Conservation (phyloP, 1,140 invertebrate genomes). For the Eulimnadia texana region DNA sequence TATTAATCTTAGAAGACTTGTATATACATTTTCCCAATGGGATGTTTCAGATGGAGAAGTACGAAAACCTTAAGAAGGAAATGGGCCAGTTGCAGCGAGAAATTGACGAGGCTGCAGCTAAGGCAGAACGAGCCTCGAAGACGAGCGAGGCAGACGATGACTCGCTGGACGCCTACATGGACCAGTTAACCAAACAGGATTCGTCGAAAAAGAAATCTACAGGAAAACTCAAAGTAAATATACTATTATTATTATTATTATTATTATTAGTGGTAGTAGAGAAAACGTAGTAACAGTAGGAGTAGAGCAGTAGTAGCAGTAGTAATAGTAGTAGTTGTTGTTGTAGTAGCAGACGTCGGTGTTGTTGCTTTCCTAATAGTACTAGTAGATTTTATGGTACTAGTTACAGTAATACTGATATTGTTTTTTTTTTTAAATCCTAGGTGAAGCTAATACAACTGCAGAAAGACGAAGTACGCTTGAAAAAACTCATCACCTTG, state of each 20-base stretch:
- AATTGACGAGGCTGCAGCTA: constrained; percentile 32
- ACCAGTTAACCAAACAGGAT: constrained; percentile 33
- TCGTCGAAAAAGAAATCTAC: constrained; percentile 35
- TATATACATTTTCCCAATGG: too few relatives aligned
- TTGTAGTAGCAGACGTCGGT: too few relatives aligned
- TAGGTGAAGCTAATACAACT: constrained; percentile 49
- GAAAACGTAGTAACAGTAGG: too few relatives aligned
- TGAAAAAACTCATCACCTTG: constrained; percentile 57
- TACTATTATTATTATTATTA: constrained; percentile 16
- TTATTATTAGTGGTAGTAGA: background rate
- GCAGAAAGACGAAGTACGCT: constrained; percentile 47
- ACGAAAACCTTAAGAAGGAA: constrained; percentile 39
- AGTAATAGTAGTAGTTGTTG: too few relatives aligned
- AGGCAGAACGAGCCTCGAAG: background rate
- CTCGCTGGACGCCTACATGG: constrained; percentile 58
- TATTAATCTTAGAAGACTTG: too few relatives aligned
- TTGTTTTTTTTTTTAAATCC: constrained; percentile 4
- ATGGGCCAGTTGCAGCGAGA: constrained; percentile 42
- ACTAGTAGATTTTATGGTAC: too few relatives aligned
- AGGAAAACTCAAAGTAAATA: constrained; percentile 36
- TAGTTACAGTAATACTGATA: background rate
- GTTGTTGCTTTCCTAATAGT: too few relatives aligned
- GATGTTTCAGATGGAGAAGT: constrained; percentile 52
- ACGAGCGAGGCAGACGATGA: constrained; percentile 37
- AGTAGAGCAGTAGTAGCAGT: too few relatives aligned